These are phyloP conservation scores for Sanderia malayensis DNA, from an alignment of 30 jellyfish, hydroid and myxozoan genomes.

Conservation along the genomic window DNA sequence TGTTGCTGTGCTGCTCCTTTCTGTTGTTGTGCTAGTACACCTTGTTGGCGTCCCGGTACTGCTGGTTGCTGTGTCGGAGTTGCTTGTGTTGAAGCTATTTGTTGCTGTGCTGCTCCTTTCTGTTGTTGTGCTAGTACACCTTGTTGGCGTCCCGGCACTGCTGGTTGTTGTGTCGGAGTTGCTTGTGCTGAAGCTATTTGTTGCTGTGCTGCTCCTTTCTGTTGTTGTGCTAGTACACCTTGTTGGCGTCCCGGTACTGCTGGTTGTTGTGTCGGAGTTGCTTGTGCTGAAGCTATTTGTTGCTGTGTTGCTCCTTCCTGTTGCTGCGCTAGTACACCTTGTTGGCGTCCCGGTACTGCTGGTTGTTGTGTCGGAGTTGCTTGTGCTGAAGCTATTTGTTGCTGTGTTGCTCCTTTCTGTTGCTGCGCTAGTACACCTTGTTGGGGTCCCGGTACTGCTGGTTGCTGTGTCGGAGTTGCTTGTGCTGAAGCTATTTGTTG, in stretches of 20 bases:
- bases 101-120: not conserved
- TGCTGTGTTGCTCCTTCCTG: slow-evolving; percentile 12
- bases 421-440: not conserved
- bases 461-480: not conserved
- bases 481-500: not conserved
- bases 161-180: slow-evolving; percentile 6
- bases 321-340: not conserved
- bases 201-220: slow-evolving; percentile 8
- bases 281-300: not conserved
- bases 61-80: not conserved
- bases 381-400: not conserved
- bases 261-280: slow-evolving; percentile 14
- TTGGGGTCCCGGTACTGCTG: not conserved
- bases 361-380: not conserved
- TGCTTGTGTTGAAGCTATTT: not conserved
- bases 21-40: slow-evolving; percentile 13
- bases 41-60: slow-evolving; percentile 12
- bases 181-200: not conserved
- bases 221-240: not conserved
- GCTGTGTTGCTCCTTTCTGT: not conserved
- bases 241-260: not conserved
- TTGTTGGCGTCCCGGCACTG: not conserved
- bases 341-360: not conserved
- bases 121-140: not conserved
- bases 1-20: slow-evolving; percentile 1